Conservation (phyloP, 1,140 invertebrate genomes). For the Eulimnadia texana region DNA sequence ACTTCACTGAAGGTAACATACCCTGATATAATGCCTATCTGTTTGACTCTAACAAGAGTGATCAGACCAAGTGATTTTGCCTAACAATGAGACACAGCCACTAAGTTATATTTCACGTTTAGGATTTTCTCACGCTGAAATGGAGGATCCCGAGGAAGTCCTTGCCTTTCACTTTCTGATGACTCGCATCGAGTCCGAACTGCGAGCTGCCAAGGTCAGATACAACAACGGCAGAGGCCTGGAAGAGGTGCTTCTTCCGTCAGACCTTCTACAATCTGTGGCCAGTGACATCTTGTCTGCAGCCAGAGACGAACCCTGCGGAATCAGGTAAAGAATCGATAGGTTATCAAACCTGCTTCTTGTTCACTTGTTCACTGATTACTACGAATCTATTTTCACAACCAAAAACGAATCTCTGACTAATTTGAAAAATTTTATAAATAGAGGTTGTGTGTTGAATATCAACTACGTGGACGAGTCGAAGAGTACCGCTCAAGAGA, state of each 20-base stretch:
- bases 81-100: no score
- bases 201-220: neutral
- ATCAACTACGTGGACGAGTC: slow-evolving; percentile 4
- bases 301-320: slow-evolving; percentile 1
- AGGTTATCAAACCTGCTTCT: no score
- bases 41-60: no score
- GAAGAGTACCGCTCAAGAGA: neutral
- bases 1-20: neutral
- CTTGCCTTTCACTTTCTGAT: neutral
- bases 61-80: no score
- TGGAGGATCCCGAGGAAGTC: slow-evolving; percentile 7
- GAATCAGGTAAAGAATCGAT: slow-evolving; percentile 10
- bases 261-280: neutral
- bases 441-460: slow-evolving; percentile 5
- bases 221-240: neutral
- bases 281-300: slow-evolving; percentile 4
- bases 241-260: neutral
- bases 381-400: no score
- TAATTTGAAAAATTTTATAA: neutral
- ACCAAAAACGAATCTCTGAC: no score
- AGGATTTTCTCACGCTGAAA: neutral
- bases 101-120: no score
- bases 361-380: no score
- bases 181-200: neutral
- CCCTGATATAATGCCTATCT: no score